Evolutionary conservation across 2,888 invertebrate species (phyloP).

Genomic region (Norana najaformis): DNA sequence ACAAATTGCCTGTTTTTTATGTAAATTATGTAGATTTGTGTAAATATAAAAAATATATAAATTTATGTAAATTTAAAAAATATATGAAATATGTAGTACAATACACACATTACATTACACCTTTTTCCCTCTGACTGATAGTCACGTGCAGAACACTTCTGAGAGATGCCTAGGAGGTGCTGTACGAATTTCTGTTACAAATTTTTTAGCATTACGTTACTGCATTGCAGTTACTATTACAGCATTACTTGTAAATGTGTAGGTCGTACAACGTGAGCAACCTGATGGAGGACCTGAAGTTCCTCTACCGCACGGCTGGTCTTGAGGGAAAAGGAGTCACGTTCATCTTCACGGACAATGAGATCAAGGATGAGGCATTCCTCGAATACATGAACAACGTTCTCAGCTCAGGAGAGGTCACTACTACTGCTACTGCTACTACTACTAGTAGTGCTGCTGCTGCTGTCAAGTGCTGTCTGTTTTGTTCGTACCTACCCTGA

Average conservation of each 20-base stretch:
- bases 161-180: not conserved
- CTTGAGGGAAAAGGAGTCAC: slow-evolving; percentile 96
- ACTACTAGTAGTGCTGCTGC: too few species aligned
- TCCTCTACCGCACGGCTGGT: slow-evolving; percentile 88
- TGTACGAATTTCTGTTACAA: not conserved
- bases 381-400: slow-evolving; percentile 95
- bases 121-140: not conserved
- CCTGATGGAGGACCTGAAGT: slow-evolving; percentile 89
- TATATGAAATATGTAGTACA: not conserved
- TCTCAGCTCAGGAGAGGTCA: slow-evolving; percentile 74
- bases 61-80: too few species aligned
- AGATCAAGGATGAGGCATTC: slow-evolving; percentile 97
- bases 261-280: slow-evolving; percentile 89
- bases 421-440: not conserved
- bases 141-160: too few species aligned
- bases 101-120: not conserved
- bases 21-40: too few species aligned
- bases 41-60: too few species aligned
- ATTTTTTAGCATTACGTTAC: not conserved
- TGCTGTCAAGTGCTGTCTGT: too few species aligned
- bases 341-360: slow-evolving; percentile 93
- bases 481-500: too few species aligned
- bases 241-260: slow-evolving; percentile 24
- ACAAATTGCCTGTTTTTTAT: too few species aligned
- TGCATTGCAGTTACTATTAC: too few species aligned